phyloP scores from a whole-genome alignment of 37 sponge, comb jelly and placozoan genomes.

The Eunapius fragilis region DNA sequence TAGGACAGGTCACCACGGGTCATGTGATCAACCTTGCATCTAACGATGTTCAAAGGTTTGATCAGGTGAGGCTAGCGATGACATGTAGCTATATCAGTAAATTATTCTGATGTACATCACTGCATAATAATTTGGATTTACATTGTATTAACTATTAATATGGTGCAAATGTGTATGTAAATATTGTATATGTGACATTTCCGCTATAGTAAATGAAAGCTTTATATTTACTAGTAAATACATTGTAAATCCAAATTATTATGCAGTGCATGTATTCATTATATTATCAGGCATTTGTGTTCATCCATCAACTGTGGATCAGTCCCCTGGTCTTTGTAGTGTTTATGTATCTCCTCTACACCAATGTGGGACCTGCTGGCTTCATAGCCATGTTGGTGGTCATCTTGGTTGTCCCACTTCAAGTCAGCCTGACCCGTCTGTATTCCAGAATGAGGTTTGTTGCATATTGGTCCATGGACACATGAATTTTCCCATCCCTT shows the following conservation, averaged over 20 bases:
- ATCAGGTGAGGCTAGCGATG: conserved; percentile 35
- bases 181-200: too few relatives aligned
- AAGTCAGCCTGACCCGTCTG: conserved; percentile 3
- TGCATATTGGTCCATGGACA: neutral
- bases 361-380: conserved; percentile 53
- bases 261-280: neutral
- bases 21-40: conserved; percentile 75
- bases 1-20: conserved; percentile 59
- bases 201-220: too few relatives aligned
- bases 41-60: conserved; percentile 82
- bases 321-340: conserved; percentile 48
- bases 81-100: too few relatives aligned
- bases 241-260: too few relatives aligned
- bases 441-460: neutral
- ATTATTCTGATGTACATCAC: too few relatives aligned
- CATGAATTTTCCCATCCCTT: neutral
- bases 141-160: too few relatives aligned
- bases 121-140: too few relatives aligned
- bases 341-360: conserved; percentile 52
- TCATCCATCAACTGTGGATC: conserved; percentile 50
- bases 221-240: too few relatives aligned
- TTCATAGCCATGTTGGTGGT: conserved; percentile 28
- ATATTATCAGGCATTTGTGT: conserved; percentile 46
- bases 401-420: conserved; percentile 45
- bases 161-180: too few relatives aligned